phyloP scores from a whole-genome alignment of 2,797 vertebrate genomes.

The Aselliscus stoliczkanus region DNA sequence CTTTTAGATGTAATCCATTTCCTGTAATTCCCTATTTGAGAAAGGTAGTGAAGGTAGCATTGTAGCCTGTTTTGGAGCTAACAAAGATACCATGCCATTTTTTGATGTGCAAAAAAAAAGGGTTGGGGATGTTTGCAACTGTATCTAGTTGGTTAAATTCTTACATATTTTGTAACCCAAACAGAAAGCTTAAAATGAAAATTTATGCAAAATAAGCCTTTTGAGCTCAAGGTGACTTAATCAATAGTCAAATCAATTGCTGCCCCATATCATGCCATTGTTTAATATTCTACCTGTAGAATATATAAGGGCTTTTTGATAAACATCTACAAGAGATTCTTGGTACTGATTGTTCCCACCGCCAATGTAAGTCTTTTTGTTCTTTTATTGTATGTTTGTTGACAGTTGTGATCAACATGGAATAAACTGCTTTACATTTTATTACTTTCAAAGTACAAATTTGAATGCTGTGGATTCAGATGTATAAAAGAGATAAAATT shows the following conservation, averaged over 20 bases:
- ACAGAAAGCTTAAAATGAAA: constrained; percentile 45
- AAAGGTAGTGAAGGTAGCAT: constrained; percentile 26
- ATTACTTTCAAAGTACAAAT: constrained; percentile 86
- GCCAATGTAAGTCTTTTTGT: constrained; percentile 74
- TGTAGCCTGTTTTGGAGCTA: constrained; percentile 14
- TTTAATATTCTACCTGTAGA: constrained; percentile 73
- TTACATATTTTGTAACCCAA: constrained; percentile 25
- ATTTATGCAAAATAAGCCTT: constrained; percentile 52
- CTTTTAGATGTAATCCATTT: constrained; percentile 46
- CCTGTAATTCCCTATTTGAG: constrained; percentile 40
- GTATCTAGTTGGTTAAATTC: constrained; percentile 25
- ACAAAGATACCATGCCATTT: background rate
- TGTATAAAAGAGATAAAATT: constrained; percentile 89
- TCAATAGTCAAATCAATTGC: constrained; percentile 76
- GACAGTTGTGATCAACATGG: constrained; percentile 81
- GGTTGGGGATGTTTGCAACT: background rate
- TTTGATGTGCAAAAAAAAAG: constrained; percentile 6
- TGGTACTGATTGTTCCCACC: constrained; percentile 64
- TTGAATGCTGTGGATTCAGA: constrained; percentile 86
- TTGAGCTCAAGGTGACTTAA: constrained; percentile 56
- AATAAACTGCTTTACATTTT: constrained; percentile 84
- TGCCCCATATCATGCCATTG: constrained; percentile 63
- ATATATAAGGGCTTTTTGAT: constrained; percentile 64
- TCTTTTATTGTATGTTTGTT: constrained; percentile 78
- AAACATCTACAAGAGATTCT: constrained; percentile 61